A percentile compares a stretch with the other conserved stretches of the same genome.
These are phyloP conservation scores for Chionomys nivalis DNA, from an alignment of 2,113 vertebrate genomes.

Conservation along the genomic window DNA sequence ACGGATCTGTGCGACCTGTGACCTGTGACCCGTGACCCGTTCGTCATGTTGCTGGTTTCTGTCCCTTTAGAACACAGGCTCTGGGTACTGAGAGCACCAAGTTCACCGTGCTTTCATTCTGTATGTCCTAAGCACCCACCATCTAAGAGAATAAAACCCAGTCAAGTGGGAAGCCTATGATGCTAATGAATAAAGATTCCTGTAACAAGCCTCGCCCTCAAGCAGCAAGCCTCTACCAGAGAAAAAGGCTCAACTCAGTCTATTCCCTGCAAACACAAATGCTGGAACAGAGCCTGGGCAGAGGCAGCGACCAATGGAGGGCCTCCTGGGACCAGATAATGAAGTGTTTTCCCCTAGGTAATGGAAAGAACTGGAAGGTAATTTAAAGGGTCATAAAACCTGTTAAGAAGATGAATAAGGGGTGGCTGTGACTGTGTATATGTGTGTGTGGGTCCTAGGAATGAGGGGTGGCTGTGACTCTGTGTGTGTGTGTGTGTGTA, in stretches of 20 bases:
- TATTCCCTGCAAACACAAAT: background rate
- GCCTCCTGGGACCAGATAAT: background rate
- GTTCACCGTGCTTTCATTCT: background rate
- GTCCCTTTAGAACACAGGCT: background rate
- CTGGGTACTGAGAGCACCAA: no score
- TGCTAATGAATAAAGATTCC: background rate
- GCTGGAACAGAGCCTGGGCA: background rate
- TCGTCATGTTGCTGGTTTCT: background rate
- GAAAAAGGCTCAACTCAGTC: background rate
- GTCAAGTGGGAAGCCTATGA: background rate
- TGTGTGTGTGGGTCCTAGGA: no score
- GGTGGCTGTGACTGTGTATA: background rate
- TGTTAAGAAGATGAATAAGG: background rate
- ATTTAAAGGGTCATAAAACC: background rate
- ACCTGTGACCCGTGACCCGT: rapidly evolving
- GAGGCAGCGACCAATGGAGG: no score
- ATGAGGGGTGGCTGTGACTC: no score
- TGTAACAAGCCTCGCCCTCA: background rate
- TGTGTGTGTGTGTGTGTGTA: no score
- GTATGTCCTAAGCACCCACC: background rate
- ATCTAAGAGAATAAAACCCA: background rate
- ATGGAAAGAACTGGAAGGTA: background rate
- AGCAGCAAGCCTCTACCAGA: background rate
- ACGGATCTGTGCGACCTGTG: background rate
- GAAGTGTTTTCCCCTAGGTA: background rate